phyloP scores from a whole-genome alignment of 1,140 invertebrate species.

The Bicyclus anynana region DNA sequence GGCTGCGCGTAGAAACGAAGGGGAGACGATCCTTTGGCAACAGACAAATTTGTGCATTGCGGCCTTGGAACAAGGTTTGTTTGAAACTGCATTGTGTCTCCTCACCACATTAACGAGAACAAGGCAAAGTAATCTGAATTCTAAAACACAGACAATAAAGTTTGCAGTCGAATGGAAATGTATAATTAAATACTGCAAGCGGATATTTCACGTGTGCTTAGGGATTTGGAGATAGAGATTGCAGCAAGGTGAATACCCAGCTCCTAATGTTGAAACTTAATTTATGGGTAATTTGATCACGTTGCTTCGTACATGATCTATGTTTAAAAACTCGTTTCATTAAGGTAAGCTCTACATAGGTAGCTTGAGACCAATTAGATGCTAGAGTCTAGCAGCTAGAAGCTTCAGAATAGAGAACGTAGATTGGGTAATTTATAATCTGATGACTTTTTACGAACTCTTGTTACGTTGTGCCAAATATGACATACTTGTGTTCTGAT shows the following conservation, averaged over 20 bases:
- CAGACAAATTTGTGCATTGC: constrained; percentile 52
- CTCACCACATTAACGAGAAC: constrained; percentile 29
- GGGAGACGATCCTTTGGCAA: constrained; percentile 26
- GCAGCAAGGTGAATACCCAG: constrained; percentile 42
- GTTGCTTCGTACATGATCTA: constrained; percentile 23
- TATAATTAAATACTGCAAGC: constrained; percentile 42
- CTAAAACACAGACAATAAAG: constrained; percentile 4
- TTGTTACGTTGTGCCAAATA: too few relatives aligned
- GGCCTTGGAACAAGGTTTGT: constrained; percentile 49
- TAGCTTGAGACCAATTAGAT: too few relatives aligned
- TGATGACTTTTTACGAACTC: too few relatives aligned
- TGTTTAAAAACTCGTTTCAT: constrained; percentile 1
- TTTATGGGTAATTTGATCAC: constrained; percentile 26
- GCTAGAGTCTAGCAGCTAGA: too few relatives aligned
- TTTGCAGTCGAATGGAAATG: constrained; percentile 18
- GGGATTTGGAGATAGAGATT: constrained; percentile 51
- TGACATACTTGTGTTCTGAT: too few relatives aligned
- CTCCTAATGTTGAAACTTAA: constrained; percentile 30
- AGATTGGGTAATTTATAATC: too few relatives aligned
- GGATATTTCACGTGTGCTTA: constrained; percentile 52
- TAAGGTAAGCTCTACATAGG: neutral
- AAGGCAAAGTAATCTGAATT: constrained; percentile 19
- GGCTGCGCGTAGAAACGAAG: constrained; percentile 53
- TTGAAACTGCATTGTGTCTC: constrained; percentile 39
- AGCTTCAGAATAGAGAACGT: too few relatives aligned